phyloP scores from a whole-genome alignment of 2,797 vertebrate species.

The Galago senegalensis region DNA sequence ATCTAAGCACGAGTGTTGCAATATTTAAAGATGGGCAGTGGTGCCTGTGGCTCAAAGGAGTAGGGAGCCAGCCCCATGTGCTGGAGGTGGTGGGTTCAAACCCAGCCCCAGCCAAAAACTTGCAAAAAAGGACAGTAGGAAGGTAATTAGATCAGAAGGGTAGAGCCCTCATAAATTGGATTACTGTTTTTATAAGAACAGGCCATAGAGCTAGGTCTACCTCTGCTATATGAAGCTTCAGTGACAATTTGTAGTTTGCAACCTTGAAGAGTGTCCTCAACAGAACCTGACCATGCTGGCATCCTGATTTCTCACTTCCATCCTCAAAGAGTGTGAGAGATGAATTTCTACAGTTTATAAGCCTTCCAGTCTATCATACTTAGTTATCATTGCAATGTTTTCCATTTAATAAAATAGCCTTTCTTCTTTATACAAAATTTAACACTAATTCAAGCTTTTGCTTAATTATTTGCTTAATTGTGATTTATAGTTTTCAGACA shows the following conservation, averaged over 20 bases:
- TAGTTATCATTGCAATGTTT: not conserved
- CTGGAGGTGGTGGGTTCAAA: no score
- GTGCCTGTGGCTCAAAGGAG: no score
- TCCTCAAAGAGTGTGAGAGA: not conserved
- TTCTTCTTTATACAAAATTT: not conserved
- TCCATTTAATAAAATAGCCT: not conserved
- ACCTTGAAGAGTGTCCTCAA: not conserved
- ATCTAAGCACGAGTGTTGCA: not conserved
- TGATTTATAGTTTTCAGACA: not conserved
- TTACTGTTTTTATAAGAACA: not conserved
- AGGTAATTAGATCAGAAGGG: not conserved
- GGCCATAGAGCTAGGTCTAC: not conserved
- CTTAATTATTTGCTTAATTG: not conserved
- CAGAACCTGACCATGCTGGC: not conserved
- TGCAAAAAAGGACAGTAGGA: no score
- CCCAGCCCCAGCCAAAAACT: no score
- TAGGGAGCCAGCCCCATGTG: no score
- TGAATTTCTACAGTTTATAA: not conserved
- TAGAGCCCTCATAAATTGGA: not conserved
- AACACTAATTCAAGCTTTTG: not conserved
- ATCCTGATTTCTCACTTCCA: not conserved
- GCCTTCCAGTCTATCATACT: accelerated
- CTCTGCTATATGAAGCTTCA: not conserved
- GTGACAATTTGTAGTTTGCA: no score
- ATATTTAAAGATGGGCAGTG: not conserved